These are phyloP conservation scores for Manduca sexta DNA, from an alignment of 1,140 invertebrate species.

Conservation along the genomic window DNA sequence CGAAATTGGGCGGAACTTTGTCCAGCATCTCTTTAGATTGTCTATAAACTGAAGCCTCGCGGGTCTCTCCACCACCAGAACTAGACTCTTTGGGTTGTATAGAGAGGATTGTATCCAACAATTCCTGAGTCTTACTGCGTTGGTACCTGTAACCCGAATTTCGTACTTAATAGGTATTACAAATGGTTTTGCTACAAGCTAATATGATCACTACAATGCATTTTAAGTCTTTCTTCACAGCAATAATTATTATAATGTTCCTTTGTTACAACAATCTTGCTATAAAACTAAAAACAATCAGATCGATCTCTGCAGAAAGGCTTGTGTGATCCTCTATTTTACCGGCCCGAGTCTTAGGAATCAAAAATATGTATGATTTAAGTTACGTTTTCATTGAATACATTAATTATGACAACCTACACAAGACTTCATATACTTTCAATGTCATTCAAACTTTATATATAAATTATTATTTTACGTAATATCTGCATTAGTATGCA, in stretches of 20 bases:
- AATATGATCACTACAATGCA: too few species aligned
- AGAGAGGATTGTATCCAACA: constrained; percentile 93
- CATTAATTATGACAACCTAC: too few species aligned
- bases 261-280: too few species aligned
- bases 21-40: constrained; percentile 95
- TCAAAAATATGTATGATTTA: too few species aligned
- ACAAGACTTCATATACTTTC: constrained; percentile 1
- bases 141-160: constrained; percentile 76
- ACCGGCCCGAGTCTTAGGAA: too few species aligned
- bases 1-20: constrained; percentile 92
- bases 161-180: background rate
- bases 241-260: too few species aligned
- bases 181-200: too few species aligned
- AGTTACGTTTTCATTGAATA: too few species aligned
- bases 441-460: constrained; percentile 1
- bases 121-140: constrained; percentile 92
- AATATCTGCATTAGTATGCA: constrained; percentile 97
- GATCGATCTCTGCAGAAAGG: too few species aligned
- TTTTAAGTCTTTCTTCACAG: too few species aligned
- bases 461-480: constrained; percentile 74
- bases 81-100: constrained; percentile 98
- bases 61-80: constrained; percentile 85
- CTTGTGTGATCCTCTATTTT: too few species aligned
- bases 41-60: constrained; percentile 92
- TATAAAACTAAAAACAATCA: too few species aligned